A percentile compares a stretch with the other conserved stretches of the same genome.
Evolutionary conservation across 2,797 vertebrate genomes (phyloP).

Genomic region (Neoniphon sammara): DNA sequence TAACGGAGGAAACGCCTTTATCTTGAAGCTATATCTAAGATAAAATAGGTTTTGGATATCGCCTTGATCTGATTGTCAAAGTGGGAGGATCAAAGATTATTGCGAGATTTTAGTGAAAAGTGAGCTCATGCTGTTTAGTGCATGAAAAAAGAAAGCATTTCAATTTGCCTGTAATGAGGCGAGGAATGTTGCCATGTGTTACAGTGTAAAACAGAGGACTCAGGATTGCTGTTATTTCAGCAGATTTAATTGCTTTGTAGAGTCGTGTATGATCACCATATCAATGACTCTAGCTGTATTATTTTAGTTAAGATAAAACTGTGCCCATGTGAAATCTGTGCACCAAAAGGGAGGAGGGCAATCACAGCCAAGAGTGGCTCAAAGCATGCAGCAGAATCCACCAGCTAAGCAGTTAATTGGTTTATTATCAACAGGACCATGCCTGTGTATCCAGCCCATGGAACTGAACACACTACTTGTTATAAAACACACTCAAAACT

Average conservation of each 20-base stretch:
- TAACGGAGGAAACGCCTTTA: slow-evolving; percentile 51
- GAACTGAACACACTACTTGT: background rate
- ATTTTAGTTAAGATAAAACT: background rate
- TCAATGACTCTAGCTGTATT: slow-evolving; percentile 8
- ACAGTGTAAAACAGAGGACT: slow-evolving; percentile 9
- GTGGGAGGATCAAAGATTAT: slow-evolving; percentile 60
- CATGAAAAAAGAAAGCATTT: slow-evolving; percentile 38
- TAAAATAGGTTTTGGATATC: slow-evolving; percentile 63
- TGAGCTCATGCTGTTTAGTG: slow-evolving; percentile 4
- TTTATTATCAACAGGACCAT: slow-evolving; percentile 23
- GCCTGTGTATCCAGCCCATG: background rate
- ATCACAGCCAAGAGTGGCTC: background rate
- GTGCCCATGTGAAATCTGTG: too few species aligned
- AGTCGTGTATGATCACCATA: slow-evolving; percentile 9
- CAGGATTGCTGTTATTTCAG: background rate
- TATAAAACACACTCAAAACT: slow-evolving; percentile 36
- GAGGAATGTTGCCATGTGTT: slow-evolving; percentile 15
- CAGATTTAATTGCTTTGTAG: background rate
- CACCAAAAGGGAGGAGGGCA: too few species aligned
- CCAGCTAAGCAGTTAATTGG: slow-evolving; percentile 14
- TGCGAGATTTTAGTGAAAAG: background rate
- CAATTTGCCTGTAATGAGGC: slow-evolving; percentile 31
- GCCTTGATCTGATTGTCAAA: slow-evolving; percentile 54
- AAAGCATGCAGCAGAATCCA: slow-evolving; percentile 15
- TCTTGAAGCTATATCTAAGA: slow-evolving; percentile 36